A percentile compares a stretch with the other conserved stretches of the same genome.
These are phyloP conservation scores for Notiomystis cincta DNA, from an alignment of 2,113 vertebrate genomes.

Conservation along the genomic window DNA sequence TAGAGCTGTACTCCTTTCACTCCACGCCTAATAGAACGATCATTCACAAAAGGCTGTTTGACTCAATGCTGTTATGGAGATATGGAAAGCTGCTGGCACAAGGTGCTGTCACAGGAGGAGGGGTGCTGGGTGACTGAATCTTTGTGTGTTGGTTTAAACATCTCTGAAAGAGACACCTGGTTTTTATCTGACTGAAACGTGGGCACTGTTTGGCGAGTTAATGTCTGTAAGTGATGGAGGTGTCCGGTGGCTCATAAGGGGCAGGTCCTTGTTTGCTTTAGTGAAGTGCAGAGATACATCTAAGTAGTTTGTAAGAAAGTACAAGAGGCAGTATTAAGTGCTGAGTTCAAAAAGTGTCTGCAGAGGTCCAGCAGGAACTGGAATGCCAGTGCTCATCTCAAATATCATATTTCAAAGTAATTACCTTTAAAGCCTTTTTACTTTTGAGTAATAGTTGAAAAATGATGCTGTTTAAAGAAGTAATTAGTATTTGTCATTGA, in stretches of 20 bases:
- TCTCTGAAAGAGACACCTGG: not conserved
- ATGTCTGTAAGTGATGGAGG: not conserved
- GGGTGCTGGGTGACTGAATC: not conserved
- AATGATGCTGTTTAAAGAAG: not conserved
- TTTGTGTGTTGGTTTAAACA: not conserved
- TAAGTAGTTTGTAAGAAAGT: not conserved
- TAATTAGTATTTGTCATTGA: constrained; percentile 13
- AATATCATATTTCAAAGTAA: not conserved
- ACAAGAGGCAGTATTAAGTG: not conserved
- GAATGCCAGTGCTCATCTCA: not conserved
- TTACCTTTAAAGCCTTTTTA: constrained; percentile 1
- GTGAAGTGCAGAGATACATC: not conserved
- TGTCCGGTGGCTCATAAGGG: not conserved
- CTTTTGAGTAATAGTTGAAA: not conserved
- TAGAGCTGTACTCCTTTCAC: not conserved
- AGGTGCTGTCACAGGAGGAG: not conserved
- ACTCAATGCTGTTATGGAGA: not conserved
- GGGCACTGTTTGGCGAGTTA: not conserved
- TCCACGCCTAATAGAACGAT: not conserved
- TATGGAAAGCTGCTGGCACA: not conserved
- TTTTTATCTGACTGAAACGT: rapidly evolving
- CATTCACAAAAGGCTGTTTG: not conserved
- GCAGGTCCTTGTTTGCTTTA: not conserved
- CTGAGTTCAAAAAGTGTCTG: not conserved
- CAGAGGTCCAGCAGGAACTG: not conserved